Evolutionary conservation across 2,888 invertebrate genomes (phyloP).

Genomic region (Busseola fusca): DNA sequence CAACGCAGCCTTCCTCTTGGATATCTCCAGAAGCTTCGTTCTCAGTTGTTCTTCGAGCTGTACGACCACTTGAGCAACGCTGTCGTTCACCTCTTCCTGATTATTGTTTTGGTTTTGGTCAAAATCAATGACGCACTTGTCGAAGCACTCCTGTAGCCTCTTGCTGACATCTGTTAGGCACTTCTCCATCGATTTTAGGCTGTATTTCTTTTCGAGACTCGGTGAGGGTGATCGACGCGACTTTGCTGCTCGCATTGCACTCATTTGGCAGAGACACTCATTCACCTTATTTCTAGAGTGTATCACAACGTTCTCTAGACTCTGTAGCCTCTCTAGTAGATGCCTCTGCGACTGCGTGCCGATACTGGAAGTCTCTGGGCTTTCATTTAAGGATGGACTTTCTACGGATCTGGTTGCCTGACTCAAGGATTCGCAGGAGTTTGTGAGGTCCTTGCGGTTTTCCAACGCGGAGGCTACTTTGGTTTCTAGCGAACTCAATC

Average conservation of each 20-base stretch:
- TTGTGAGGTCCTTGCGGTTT: conserved; percentile 82
- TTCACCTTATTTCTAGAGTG: conserved; percentile 91
- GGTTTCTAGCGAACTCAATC: conserved; percentile 93
- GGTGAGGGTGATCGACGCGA: conserved; percentile 91
- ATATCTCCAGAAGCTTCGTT: conserved; percentile 91
- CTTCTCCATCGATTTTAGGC: conserved; percentile 90
- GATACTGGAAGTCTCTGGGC: conserved; percentile 75
- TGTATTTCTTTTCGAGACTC: conserved; percentile 90
- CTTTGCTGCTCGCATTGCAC: conserved; percentile 89
- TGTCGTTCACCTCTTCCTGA: conserved; percentile 80
- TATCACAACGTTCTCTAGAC: conserved; percentile 90
- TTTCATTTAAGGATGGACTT: conserved; percentile 75
- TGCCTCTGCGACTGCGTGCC: conserved; percentile 88
- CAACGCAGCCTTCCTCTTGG: conserved; percentile 91
- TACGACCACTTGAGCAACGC: conserved; percentile 89
- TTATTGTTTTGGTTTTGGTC: conserved; percentile 69
- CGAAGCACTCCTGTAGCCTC: conserved; percentile 89
- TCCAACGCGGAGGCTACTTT: conserved; percentile 91
- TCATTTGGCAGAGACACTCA: conserved; percentile 91
- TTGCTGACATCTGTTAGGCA: conserved; percentile 90
- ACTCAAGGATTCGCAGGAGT: conserved; percentile 89
- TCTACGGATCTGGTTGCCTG: conserved; percentile 80
- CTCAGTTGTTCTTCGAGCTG: conserved; percentile 91
- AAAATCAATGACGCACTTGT: conserved; percentile 88
- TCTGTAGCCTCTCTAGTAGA: conserved; percentile 89